These are phyloP conservation scores for Trinectes maculatus DNA, from an alignment of 2,113 vertebrate genomes.

Conservation along the genomic window DNA sequence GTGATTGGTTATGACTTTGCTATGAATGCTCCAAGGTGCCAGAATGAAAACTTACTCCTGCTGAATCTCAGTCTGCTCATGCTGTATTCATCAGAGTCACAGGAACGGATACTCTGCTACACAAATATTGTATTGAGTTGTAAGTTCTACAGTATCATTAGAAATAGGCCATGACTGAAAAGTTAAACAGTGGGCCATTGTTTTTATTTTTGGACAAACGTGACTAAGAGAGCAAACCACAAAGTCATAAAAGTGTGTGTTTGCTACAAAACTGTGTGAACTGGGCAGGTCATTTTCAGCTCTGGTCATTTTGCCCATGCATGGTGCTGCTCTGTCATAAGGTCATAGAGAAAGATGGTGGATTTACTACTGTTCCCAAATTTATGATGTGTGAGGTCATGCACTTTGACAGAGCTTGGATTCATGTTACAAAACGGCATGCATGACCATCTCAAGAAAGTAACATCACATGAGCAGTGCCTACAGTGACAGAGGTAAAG, in stretches of 20 bases:
- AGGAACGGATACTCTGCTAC: slow-evolving; percentile 34
- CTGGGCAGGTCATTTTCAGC: slow-evolving; percentile 16
- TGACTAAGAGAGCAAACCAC: slow-evolving; percentile 14
- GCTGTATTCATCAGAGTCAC: slow-evolving; percentile 32
- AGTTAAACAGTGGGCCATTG: no score
- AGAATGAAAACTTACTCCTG: slow-evolving; percentile 50
- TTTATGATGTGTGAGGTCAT: slow-evolving; percentile 31
- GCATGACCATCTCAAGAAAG: not conserved
- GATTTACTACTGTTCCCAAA: slow-evolving; percentile 52
- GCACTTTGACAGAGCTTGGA: slow-evolving; percentile 12
- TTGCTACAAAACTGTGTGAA: not conserved
- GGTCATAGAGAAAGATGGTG: slow-evolving; percentile 4
- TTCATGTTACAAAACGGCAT: slow-evolving; percentile 40
- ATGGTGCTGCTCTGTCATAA: slow-evolving; percentile 40
- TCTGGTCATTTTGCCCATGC: slow-evolving; percentile 46
- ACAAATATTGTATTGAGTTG: slow-evolving; percentile 12
- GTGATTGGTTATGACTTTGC: slow-evolving; percentile 29
- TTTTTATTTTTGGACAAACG: no score
- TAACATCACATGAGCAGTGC: slow-evolving; percentile 32
- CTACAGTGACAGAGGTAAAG: not conserved
- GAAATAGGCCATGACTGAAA: slow-evolving; percentile 28
- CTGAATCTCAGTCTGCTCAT: slow-evolving; percentile 14
- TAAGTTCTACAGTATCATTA: slow-evolving; percentile 10
- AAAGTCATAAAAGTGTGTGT: not conserved
- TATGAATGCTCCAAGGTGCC: slow-evolving; percentile 30